Evolutionary conservation across 2,113 vertebrate species (phyloP).

Genomic region (Marmota monax): DNA sequence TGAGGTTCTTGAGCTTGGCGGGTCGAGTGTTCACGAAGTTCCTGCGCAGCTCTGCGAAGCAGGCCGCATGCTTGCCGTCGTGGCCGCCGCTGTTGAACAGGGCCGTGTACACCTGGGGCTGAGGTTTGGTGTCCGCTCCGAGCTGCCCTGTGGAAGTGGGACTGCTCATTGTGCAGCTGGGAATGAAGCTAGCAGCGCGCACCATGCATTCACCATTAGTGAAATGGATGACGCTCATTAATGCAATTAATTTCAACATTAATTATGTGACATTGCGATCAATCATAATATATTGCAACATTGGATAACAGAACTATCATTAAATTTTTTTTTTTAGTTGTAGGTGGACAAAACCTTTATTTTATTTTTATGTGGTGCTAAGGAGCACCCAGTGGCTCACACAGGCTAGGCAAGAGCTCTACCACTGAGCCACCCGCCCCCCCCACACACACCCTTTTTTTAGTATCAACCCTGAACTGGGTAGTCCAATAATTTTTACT

Average conservation of each 20-base stretch:
- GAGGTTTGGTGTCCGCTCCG: not conserved
- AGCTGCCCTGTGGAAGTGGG: conserved; percentile 56
- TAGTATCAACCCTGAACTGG: not conserved
- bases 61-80: not conserved
- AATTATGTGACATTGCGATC: not conserved
- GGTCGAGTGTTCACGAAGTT: conserved; percentile 69
- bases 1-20: conserved; percentile 66
- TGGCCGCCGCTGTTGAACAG: conserved; percentile 53
- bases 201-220: not conserved
- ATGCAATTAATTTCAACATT: not conserved
- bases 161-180: not conserved
- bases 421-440: not conserved
- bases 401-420: too few species aligned
- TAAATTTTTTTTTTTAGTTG: too few species aligned
- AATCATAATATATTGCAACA: too few species aligned
- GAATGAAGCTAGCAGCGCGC: not conserved
- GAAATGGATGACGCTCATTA: not conserved
- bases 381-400: too few species aligned
- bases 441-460: not conserved
- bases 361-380: not conserved
- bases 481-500: not conserved
- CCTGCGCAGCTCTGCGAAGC: conserved; percentile 74
- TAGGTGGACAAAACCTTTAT: too few species aligned
- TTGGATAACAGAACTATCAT: not conserved
- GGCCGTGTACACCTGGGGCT: conserved; percentile 28